phyloP scores from a whole-genome alignment of 2,888 invertebrate genomes.

The Heliconius sara region DNA sequence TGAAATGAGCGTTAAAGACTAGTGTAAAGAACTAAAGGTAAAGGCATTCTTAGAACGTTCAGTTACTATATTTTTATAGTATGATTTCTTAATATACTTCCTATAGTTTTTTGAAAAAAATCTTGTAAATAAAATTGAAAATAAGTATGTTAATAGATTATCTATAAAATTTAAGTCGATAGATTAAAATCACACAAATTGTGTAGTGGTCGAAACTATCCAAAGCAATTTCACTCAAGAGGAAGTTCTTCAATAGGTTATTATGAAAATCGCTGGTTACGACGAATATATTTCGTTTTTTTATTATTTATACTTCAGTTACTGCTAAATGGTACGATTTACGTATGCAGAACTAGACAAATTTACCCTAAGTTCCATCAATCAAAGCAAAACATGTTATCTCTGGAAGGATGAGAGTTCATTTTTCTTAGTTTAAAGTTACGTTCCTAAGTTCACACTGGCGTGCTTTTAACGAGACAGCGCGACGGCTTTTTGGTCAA shows the following conservation, averaged over 20 bases:
- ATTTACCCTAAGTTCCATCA: conserved; percentile 47
- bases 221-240: conserved; percentile 35
- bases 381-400: conserved; percentile 39
- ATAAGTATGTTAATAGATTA: neutral
- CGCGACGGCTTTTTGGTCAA: conserved; percentile 57
- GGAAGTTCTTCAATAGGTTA: conserved; percentile 58
- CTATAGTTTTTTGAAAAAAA: neutral
- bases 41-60: neutral
- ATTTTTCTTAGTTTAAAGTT: conserved; percentile 29
- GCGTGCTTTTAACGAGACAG: conserved; percentile 56
- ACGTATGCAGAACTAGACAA: conserved; percentile 53
- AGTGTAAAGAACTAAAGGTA: neutral
- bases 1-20: neutral
- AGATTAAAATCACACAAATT: conserved; percentile 27
- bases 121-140: neutral
- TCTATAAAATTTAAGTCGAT: conserved; percentile 12
- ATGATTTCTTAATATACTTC: neutral
- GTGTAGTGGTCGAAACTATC: conserved; percentile 34
- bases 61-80: neutral
- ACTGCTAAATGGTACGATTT: conserved; percentile 62
- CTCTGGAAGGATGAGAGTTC: conserved; percentile 35
- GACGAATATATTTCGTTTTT: conserved; percentile 63
- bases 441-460: conserved; percentile 39
- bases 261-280: conserved; percentile 63
- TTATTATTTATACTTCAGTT: conserved; percentile 51